Base-by-base conservation (phyloP, 2,113 vertebrate species). In the Vimba vimba region DNA sequence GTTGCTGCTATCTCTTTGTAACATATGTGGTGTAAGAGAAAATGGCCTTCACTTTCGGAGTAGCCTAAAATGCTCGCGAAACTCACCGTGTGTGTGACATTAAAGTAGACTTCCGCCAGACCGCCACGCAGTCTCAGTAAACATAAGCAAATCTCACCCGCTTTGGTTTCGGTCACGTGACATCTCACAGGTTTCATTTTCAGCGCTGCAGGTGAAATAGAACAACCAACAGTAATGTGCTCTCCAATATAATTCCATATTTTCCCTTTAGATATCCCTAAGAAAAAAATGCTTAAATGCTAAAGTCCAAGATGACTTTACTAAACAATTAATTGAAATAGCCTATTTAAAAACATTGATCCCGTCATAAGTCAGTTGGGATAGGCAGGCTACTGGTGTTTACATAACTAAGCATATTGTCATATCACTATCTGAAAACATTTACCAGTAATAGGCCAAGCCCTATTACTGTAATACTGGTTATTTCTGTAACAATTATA, bases 141-240 rank as follows among this genome's bases (percentile, higher is more conserved):
- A 78, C 59, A 82, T 82, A 79, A 60, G 85, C 87, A 88, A 88
- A 27, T 23, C 43, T 74, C 2, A 57, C 73, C 55, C 64, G 66
- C 3, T 33, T 21, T 8, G 33, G 87, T 88, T 75, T 88, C 87
- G 76, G 87, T 88, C 87, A 88, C 47, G 36, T 88, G 87, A 74
- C 6, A 2, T 23, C 50, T 50, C 1, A 50, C 62, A 2, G 52
- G 79, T 79, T 79, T 86, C 69, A 79, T 85, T 71, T 55, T 17
- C 25, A n/a, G 13, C 55, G 66, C 80, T 47, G 59, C 17, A 78
- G 30, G 15, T n/a, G 4, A 17, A 45, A 17, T 36, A 45, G 23
- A 55, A 57, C 7, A n/a, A 25, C 12, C 17, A 3, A 79, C 76
- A 33, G n/a, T n/a, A 39, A 25, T 27, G 45, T 52, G 74, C 74